Percentiles rank a stretch among this genome's conserved stretches.
Evolutionary conservation across 2,113 vertebrate species (phyloP).

Genomic region (Castor canadensis): DNA sequence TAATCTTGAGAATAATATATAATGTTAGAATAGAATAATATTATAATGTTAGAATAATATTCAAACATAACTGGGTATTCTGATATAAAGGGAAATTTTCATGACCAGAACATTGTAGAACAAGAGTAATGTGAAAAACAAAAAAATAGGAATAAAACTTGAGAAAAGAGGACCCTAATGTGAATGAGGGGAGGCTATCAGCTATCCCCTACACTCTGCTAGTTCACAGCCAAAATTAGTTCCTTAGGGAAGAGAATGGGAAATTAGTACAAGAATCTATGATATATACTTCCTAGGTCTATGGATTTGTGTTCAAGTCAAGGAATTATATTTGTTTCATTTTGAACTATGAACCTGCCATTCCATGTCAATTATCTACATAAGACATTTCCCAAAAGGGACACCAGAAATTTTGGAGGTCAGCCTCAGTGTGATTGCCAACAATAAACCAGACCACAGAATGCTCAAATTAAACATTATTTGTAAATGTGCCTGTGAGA

Average conservation of each 20-base stretch:
- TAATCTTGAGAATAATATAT: background rate
- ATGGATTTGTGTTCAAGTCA: background rate
- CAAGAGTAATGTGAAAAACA: background rate
- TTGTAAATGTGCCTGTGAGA: background rate
- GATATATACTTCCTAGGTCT: background rate
- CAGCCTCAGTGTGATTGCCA: background rate
- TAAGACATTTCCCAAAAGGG: background rate
- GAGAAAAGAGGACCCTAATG: background rate
- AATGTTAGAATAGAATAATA: constrained; percentile 4
- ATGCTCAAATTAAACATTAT: background rate
- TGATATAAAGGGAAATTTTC: background rate
- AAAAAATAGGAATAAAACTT: background rate
- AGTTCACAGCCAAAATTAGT: background rate
- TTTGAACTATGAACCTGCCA: background rate
- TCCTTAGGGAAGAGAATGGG: background rate
- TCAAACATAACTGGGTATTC: background rate
- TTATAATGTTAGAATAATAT: background rate
- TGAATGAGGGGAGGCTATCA: background rate
- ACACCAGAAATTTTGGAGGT: background rate
- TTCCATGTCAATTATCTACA: background rate
- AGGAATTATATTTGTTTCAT: background rate
- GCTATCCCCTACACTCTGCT: background rate
- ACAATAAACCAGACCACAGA: background rate
- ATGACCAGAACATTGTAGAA: background rate
- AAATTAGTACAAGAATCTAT: background rate